These are phyloP conservation scores for Psittacula echo DNA, from an alignment of 2,797 vertebrate species.

Conservation along the genomic window DNA sequence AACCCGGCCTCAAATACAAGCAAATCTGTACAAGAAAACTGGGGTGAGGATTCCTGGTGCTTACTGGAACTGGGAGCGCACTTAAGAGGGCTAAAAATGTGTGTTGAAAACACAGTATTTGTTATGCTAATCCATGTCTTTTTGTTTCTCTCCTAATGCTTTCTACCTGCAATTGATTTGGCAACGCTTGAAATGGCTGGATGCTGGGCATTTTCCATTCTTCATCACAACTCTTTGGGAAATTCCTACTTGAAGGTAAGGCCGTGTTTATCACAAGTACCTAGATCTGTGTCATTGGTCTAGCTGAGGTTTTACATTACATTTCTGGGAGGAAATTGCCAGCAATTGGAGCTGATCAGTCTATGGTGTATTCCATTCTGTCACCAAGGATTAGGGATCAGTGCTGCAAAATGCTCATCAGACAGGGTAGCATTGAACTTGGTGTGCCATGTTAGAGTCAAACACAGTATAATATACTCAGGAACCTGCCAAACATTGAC, in stretches of 20 bases:
- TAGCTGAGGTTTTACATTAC: background rate
- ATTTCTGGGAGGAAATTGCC: background rate
- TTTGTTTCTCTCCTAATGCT: conserved; percentile 36
- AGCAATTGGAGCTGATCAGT: background rate
- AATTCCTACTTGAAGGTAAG: conserved; percentile 69
- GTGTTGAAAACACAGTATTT: background rate
- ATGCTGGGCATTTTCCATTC: background rate
- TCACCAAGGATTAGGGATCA: background rate
- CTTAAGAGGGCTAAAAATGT: background rate
- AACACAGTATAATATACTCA: background rate
- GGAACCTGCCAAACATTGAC: background rate
- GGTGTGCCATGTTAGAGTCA: background rate
- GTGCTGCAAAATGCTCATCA: background rate
- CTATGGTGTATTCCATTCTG: background rate
- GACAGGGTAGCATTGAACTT: background rate
- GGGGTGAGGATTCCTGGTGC: background rate
- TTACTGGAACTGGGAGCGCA: background rate
- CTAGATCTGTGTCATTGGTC: background rate
- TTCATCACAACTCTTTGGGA: conserved; percentile 17
- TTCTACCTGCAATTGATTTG: conserved; percentile 32
- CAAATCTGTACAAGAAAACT: background rate
- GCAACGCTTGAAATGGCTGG: background rate
- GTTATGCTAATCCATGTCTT: conserved; percentile 50
- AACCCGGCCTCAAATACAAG: background rate
- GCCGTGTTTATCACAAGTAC: background rate